phyloP scores from a whole-genome alignment of 2,797 vertebrate genomes.

The Tauraco hartlaubi region DNA sequence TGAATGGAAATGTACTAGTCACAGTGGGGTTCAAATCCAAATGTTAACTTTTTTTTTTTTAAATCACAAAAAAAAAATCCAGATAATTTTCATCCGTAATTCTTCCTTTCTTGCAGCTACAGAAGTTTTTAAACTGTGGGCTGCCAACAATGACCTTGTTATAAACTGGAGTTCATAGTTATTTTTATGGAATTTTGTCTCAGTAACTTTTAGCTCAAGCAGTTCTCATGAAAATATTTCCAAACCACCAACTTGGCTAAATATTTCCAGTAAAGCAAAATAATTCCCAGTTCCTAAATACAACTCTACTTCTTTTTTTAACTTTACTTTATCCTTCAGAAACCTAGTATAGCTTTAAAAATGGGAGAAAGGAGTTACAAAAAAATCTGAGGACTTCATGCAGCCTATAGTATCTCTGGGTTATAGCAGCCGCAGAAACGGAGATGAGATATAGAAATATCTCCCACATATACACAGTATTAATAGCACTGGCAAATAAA shows the following conservation, averaged over 20 bases:
- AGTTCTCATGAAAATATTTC: conserved; percentile 75
- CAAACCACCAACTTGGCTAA: conserved; percentile 66
- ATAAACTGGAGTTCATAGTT: conserved; percentile 62
- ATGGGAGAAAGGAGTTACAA: neutral
- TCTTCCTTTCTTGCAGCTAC: conserved; percentile 47
- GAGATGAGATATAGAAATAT: neutral
- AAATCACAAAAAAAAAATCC: neutral
- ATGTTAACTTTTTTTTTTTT: conserved; percentile 33
- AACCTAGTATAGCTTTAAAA: conserved; percentile 13
- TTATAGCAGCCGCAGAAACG: neutral
- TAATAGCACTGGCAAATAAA: conserved; percentile 4
- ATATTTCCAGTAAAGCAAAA: conserved; percentile 66
- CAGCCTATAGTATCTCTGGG: neutral
- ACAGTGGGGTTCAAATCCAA: conserved; percentile 48
- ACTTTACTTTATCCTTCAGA: conserved; percentile 3
- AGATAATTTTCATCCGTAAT: conserved; percentile 40
- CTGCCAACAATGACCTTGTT: conserved; percentile 63
- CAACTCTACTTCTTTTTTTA: conserved; percentile 25
- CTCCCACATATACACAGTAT: neutral
- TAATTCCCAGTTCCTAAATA: conserved; percentile 49
- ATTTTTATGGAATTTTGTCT: conserved; percentile 75
- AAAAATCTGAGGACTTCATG: neutral
- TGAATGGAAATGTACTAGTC: conserved; percentile 47
- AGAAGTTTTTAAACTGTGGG: conserved; percentile 56
- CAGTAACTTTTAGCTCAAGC: conserved; percentile 67